A percentile compares a stretch with the other conserved stretches of the same genome.
Evolutionary conservation across 1,140 invertebrate genomes (phyloP).

Genomic region (Brachionus rotundiformis): DNA sequence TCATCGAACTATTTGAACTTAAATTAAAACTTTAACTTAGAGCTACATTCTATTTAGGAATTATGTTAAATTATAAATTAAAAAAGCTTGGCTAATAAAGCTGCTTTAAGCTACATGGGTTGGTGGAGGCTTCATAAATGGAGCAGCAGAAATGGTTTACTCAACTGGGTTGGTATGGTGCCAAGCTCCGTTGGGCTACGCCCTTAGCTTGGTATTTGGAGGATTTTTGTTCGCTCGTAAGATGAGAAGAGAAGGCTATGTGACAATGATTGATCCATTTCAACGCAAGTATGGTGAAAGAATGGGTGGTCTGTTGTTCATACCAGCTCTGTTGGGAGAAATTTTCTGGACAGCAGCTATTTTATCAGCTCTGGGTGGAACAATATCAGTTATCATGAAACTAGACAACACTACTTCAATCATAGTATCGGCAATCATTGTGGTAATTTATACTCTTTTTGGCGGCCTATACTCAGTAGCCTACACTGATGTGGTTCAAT

Average conservation of each 20-base stretch:
- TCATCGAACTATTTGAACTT: not conserved
- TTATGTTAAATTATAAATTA: no score
- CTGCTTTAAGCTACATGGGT: slow-evolving; percentile 92
- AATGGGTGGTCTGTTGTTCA: slow-evolving; percentile 92
- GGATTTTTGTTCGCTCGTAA: slow-evolving; percentile 96
- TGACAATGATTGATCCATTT: slow-evolving; percentile 97
- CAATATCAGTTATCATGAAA: slow-evolving; percentile 91
- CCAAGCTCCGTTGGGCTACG: slow-evolving; percentile 95
- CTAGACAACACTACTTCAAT: slow-evolving; percentile 88
- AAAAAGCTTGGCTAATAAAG: no score
- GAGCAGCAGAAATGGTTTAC: slow-evolving; percentile 92
- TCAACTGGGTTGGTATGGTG: slow-evolving; percentile 87
- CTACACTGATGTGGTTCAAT: slow-evolving; percentile 96
- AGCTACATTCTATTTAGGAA: no score
- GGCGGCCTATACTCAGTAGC: slow-evolving; percentile 96
- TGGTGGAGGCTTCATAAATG: slow-evolving; percentile 97
- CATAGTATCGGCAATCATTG: slow-evolving; percentile 89
- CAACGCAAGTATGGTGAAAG: slow-evolving; percentile 86
- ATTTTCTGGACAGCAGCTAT: slow-evolving; percentile 97
- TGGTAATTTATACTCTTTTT: slow-evolving; percentile 93
- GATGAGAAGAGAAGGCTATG: slow-evolving; percentile 93
- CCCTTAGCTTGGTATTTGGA: slow-evolving; percentile 86
- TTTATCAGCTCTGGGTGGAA: slow-evolving; percentile 88
- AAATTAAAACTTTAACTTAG: not conserved
- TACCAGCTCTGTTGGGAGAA: slow-evolving; percentile 93